Conservation (phyloP, 1,140 invertebrate species). For the Tetraneura akinire region DNA sequence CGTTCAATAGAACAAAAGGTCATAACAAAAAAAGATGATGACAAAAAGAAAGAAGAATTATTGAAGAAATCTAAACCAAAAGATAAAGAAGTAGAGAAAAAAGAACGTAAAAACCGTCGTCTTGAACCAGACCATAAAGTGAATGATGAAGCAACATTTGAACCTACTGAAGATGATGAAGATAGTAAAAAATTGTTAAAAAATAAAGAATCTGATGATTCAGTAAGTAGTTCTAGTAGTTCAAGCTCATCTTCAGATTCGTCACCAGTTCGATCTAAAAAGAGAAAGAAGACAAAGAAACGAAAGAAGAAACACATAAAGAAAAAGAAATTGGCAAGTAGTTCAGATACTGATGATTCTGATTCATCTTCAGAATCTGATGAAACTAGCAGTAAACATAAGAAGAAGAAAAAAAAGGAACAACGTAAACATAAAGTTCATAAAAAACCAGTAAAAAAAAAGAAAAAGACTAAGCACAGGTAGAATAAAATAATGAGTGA, state of each 20-base stretch:
- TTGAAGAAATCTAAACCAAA: slow-evolving; percentile 27
- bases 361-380: slow-evolving; percentile 52
- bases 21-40: slow-evolving; percentile 46
- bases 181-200: slow-evolving; percentile 49
- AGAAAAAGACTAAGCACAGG: slow-evolving; percentile 55
- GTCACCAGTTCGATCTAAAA: slow-evolving; percentile 52
- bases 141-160: neutral
- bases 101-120: slow-evolving; percentile 28
- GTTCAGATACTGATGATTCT: slow-evolving; percentile 54
- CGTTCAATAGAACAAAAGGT: slow-evolving; percentile 31
- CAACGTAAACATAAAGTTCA: slow-evolving; percentile 54
- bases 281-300: slow-evolving; percentile 53
- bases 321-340: slow-evolving; percentile 53
- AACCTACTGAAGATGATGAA: slow-evolving; percentile 8
- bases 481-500: neutral
- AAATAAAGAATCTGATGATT: slow-evolving; percentile 49
- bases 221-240: slow-evolving; percentile 32
- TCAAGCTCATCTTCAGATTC: slow-evolving; percentile 52
- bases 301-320: slow-evolving; percentile 53
- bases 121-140: slow-evolving; percentile 14
- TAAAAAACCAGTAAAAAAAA: slow-evolving; percentile 55
- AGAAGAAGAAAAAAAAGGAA: slow-evolving; percentile 55
- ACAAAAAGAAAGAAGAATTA: slow-evolving; percentile 45
- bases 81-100: slow-evolving; percentile 43
- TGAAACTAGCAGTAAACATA: slow-evolving; percentile 48